Evolutionary conservation across 1,140 invertebrate species (phyloP).

Genomic region (Eumeta japonica): DNA sequence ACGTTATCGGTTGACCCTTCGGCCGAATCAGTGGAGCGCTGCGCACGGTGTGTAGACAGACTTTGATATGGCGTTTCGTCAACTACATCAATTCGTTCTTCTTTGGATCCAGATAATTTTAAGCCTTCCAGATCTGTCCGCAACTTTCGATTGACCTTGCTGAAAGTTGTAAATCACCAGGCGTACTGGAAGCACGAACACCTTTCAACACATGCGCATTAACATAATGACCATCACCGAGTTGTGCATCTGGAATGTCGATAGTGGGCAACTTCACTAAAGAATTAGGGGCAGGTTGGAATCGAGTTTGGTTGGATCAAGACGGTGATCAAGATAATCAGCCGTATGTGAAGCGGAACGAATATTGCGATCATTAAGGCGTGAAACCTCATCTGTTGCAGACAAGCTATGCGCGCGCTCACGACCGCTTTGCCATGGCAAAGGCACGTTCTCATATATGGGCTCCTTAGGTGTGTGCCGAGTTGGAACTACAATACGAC

Average conservation of each 20-base stretch:
- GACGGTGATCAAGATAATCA: too few relatives aligned
- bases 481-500: constrained; percentile 54
- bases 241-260: constrained; percentile 16
- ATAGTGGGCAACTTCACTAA: constrained; percentile 18
- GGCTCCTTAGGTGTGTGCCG: constrained; percentile 60
- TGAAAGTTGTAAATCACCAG: constrained; percentile 28
- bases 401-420: constrained; percentile 67
- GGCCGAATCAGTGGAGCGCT: constrained; percentile 14
- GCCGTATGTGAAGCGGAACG: too few relatives aligned
- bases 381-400: constrained; percentile 63
- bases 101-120: constrained; percentile 4
- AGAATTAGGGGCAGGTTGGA: too few relatives aligned
- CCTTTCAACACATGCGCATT: constrained; percentile 51
- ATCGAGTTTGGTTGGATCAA: too few relatives aligned
- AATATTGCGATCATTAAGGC: constrained; percentile 42
- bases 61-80: constrained; percentile 49
- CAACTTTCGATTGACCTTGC: too few relatives aligned
- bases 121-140: background rate
- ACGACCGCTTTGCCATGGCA: constrained; percentile 62
- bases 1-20: constrained; percentile 51
- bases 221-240: constrained; percentile 44
- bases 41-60: constrained; percentile 32
- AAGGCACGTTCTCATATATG: constrained; percentile 77
- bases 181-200: constrained; percentile 31
- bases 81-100: too few relatives aligned